Evolutionary conservation across 2,113 vertebrate species (phyloP).

Genomic region (Noctilio leporinus): DNA sequence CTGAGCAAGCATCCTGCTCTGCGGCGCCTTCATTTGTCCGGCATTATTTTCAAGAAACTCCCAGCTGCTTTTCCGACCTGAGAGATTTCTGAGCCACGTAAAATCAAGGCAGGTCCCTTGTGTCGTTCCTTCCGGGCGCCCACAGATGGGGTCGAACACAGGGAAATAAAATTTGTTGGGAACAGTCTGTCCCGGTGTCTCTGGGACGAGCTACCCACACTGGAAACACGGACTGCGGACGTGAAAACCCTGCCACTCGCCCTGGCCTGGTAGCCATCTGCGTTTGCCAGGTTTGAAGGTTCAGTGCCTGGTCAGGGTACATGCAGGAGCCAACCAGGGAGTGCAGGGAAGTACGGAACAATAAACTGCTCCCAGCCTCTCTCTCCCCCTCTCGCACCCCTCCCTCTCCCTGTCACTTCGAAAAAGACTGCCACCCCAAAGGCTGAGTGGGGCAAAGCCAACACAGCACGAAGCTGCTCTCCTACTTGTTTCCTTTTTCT

Average conservation of each 20-base stretch:
- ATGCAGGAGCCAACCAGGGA: too few relatives aligned
- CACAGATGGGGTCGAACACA: background rate
- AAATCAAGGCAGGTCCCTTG: background rate
- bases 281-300: too few relatives aligned
- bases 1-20: background rate
- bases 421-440: background rate
- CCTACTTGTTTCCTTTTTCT: background rate
- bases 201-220: background rate
- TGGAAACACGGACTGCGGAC: background rate
- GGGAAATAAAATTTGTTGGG: background rate
- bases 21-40: background rate
- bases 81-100: background rate
- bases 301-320: too few relatives aligned
- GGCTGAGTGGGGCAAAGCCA: background rate
- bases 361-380: too few relatives aligned
- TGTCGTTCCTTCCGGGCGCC: background rate
- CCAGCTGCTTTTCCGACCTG: background rate
- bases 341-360: too few relatives aligned
- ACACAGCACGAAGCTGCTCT: background rate
- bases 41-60: background rate
- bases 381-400: too few relatives aligned
- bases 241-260: background rate
- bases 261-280: too few relatives aligned
- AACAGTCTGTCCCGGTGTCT: background rate
- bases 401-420: too few relatives aligned